These are phyloP conservation scores for Microcebus griseorufus DNA, from an alignment of 2,113 vertebrate species.

Conservation along the genomic window DNA sequence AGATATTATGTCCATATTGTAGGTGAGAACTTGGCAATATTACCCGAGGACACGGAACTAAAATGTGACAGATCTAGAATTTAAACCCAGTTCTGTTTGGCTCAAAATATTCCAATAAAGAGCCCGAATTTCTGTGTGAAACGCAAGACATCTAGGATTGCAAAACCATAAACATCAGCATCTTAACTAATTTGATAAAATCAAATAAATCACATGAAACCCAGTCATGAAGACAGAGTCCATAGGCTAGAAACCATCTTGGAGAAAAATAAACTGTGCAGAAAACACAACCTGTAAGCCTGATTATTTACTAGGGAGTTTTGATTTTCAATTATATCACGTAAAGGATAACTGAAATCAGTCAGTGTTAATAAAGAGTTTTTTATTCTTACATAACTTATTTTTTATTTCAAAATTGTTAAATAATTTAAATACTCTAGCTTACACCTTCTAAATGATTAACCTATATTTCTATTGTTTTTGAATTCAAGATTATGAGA, in stretches of 20 bases:
- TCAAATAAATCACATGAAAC: conserved; percentile 14
- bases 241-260: background rate
- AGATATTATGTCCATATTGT: background rate
- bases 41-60: background rate
- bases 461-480: background rate
- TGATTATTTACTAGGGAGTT: background rate
- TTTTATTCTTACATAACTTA: background rate
- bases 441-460: conserved; percentile 20
- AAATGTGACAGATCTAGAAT: background rate
- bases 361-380: background rate
- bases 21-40: background rate
- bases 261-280: background rate
- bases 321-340: background rate
- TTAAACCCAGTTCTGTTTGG: conserved; percentile 21
- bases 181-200: conserved; percentile 47
- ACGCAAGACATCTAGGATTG: background rate
- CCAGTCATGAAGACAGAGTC: background rate
- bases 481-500: background rate
- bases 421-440: background rate
- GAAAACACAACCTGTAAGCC: background rate
- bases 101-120: background rate
- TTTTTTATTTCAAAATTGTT: background rate
- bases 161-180: background rate
- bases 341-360: background rate
- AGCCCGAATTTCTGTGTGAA: conserved; percentile 6